Evolutionary conservation across 1,140 invertebrate genomes (phyloP).

Genomic region (Scaptomyza pallida): DNA sequence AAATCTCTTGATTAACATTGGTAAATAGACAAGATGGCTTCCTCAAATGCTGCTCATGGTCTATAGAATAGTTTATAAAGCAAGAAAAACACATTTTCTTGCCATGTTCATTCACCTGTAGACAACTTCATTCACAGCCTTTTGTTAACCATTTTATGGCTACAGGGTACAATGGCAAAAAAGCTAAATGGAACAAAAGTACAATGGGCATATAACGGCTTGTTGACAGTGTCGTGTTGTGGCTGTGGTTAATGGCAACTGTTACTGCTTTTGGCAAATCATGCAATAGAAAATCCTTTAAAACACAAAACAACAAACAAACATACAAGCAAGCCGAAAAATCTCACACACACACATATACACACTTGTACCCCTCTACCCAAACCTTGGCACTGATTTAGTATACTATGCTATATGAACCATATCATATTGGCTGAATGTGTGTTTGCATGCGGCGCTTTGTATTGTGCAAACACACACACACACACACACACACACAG

Average conservation of each 20-base stretch:
- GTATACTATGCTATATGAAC: conserved; percentile 33
- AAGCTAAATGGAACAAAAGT: conserved; percentile 17
- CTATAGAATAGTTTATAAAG: neutral
- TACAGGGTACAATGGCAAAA: conserved; percentile 35
- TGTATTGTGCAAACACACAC: conserved; percentile 30
- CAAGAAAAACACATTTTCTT: neutral
- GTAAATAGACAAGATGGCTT: neutral
- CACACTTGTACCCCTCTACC: neutral
- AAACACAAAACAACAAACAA: conserved; percentile 54
- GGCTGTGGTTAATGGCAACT: conserved; percentile 44
- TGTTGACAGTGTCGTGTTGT: conserved; percentile 58
- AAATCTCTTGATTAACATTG: neutral
- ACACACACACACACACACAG: neutral
- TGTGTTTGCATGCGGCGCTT: conserved; percentile 31
- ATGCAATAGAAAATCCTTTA: conserved; percentile 53
- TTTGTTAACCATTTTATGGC: conserved; percentile 4
- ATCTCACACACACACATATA: conserved; percentile 3
- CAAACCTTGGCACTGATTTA: conserved; percentile 43
- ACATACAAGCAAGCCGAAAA: conserved; percentile 45
- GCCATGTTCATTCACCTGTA: neutral
- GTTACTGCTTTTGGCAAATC: conserved; percentile 43
- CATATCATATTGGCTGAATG: conserved; percentile 43
- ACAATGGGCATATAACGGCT: conserved; percentile 9
- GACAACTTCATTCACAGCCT: neutral
- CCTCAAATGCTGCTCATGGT: neutral